phyloP scores from a whole-genome alignment of 2,888 invertebrate species.

The Crossocerus cetratus region DNA sequence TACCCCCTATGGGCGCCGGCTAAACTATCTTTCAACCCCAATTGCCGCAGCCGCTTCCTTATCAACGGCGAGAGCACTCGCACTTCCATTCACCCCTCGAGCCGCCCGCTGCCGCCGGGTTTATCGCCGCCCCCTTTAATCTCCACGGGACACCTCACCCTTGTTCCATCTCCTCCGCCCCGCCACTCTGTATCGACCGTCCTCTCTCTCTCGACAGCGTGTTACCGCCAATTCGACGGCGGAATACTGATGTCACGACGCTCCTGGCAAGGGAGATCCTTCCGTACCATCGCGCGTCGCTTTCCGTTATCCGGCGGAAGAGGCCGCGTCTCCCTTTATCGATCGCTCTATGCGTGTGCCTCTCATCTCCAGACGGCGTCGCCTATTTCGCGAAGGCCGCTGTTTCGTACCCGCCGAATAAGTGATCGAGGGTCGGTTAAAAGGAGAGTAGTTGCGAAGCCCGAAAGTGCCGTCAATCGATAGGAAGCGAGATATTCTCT shows the following conservation, averaged over 20 bases:
- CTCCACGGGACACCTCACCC: background rate
- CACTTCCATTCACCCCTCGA: background rate
- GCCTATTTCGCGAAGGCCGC: background rate
- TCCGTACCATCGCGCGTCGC: constrained; percentile 8
- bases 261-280: constrained; percentile 3
- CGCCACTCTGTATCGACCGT: background rate
- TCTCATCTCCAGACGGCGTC: background rate
- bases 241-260: background rate
- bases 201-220: background rate
- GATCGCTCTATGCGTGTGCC: background rate
- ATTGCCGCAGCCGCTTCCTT: constrained; percentile 60
- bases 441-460: background rate
- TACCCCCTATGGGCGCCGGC: constrained; percentile 67
- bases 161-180: background rate
- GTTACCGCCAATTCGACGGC: background rate
- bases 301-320: background rate
- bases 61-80: constrained; percentile 55
- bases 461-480: background rate
- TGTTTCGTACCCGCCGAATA: background rate
- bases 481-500: background rate
- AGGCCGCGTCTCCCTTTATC: background rate
- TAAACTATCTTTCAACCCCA: constrained; percentile 60
- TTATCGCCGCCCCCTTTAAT: background rate
- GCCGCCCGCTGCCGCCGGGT: background rate
- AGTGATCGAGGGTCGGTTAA: constrained; percentile 3